phyloP scores from a whole-genome alignment of 2,888 invertebrate genomes.

The Caradrina kadenii region DNA sequence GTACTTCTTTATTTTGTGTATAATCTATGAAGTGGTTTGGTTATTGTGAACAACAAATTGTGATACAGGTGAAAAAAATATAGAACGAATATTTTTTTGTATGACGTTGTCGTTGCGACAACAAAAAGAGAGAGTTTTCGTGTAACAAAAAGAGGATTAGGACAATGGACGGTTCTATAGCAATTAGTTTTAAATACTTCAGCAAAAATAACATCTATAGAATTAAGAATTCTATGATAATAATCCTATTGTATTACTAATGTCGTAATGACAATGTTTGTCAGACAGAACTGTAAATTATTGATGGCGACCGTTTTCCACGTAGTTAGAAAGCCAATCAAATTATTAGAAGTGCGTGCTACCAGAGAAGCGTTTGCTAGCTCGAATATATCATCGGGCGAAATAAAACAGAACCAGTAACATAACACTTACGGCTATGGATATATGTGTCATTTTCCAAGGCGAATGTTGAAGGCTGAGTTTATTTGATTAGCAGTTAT shows the following conservation, averaged over 20 bases:
- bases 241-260: not conserved
- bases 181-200: not conserved
- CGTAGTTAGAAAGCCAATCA: constrained; percentile 28
- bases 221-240: constrained; percentile 11
- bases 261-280: not conserved
- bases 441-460: constrained; percentile 18
- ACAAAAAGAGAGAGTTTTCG: no score
- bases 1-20: constrained; percentile 39
- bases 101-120: no score
- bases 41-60: constrained; percentile 13
- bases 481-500: constrained; percentile 47
- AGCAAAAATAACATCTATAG: not conserved
- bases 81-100: not conserved
- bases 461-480: not conserved
- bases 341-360: constrained; percentile 30
- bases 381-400: constrained; percentile 20
- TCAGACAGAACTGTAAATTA: constrained; percentile 17
- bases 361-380: constrained; percentile 14
- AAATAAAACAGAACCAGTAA: constrained; percentile 31
- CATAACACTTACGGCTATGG: not conserved
- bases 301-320: constrained; percentile 15
- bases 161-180: not conserved
- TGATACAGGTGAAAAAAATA: not conserved
- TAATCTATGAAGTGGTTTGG: constrained; percentile 36
- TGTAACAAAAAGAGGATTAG: no score